Percentiles rank a stretch among this genome's conserved stretches.
phyloP scores from a whole-genome alignment of 2,888 invertebrate genomes.

The Trachelus tabidus region DNA sequence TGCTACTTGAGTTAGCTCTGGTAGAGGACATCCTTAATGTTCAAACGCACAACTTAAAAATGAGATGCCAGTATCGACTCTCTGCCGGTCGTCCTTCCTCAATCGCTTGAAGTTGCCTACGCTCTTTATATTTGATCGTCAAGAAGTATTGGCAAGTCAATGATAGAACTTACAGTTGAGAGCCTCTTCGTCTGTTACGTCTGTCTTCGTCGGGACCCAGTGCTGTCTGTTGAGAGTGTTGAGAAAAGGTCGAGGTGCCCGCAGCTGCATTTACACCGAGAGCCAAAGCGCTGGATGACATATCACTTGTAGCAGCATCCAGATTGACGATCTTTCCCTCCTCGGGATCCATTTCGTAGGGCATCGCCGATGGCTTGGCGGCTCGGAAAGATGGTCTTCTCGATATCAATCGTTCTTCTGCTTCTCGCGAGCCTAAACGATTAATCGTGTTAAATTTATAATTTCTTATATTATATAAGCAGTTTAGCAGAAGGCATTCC shows the following conservation, averaged over 20 bases:
- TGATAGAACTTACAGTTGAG: conserved; percentile 79
- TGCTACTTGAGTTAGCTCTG: too few species aligned
- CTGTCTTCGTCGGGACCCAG: conserved; percentile 80
- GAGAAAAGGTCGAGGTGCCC: conserved; percentile 47
- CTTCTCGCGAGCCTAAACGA: conserved; percentile 46
- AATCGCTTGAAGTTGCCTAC: too few species aligned
- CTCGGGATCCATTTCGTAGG: conserved; percentile 55
- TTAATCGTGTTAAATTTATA: too few species aligned
- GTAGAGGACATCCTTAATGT: too few species aligned
- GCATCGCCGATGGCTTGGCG: conserved; percentile 49
- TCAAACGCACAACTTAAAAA: too few species aligned
- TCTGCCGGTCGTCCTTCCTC: too few species aligned
- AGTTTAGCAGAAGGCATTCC: too few species aligned
- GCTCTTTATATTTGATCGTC: too few species aligned
- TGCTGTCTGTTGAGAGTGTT: conserved; percentile 71
- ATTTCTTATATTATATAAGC: too few species aligned
- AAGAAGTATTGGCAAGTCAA: too few species aligned
- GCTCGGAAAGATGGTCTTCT: conserved; percentile 65
- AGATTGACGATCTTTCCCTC: conserved; percentile 61
- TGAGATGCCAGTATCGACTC: too few species aligned
- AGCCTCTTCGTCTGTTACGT: conserved; percentile 81
- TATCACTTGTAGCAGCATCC: conserved; percentile 27
- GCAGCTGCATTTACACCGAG: conserved; percentile 68
- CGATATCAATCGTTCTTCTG: conserved; percentile 45
- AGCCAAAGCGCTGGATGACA: conserved; percentile 57